Evolutionary conservation across 2,888 invertebrate genomes (phyloP), one percentile per base, ranked within the genome.

Genomic region (Octodonta nipae): DNA sequence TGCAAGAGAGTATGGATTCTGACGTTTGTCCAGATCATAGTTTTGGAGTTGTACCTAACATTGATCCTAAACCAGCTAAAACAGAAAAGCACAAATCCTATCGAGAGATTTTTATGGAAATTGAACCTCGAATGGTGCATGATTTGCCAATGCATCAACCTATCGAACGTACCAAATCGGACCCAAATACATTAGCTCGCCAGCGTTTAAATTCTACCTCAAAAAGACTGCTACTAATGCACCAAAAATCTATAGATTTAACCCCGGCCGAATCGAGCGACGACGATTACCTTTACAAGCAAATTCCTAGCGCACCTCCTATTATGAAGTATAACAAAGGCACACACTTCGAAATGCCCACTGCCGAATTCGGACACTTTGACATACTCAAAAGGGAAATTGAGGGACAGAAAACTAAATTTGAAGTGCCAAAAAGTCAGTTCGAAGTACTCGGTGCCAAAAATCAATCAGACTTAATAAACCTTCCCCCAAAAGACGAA

Each of bases 221-320:
- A 3, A 70, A 83, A n/a, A 68, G 84, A 11, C 77, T 83, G 58
- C 73, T 83, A 15, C 56, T 85, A 13, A 85, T 80, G 76, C 85
- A 85, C 59, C 85, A 85, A 50, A 84, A 85, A 53, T 84, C 84
- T 0, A 84, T 85, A 36, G 85, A 85, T 52, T 61, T 85, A 15
- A 84, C 85, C 2, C 84, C 84, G 3, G 83, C 83, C 0, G 85
- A 84, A 58, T 84, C 84, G 0, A 83, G 84, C 37, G 84, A 85
- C 50, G 84, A 84, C 55, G 84, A 84, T 56, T 79, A 78, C 49
- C 71, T 79, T 12, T 79, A 78, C 50, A 74, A 77, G 38, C 79
- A 80, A 62, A 79, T 82, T 46, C 64, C 64, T 1, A 78, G 78
- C 52, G 78, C 79, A 13, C 78, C 77, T 0, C 70, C 80, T 11